phyloP scores from a whole-genome alignment of 2,888 invertebrate genomes.

The Parnassius orleans region DNA sequence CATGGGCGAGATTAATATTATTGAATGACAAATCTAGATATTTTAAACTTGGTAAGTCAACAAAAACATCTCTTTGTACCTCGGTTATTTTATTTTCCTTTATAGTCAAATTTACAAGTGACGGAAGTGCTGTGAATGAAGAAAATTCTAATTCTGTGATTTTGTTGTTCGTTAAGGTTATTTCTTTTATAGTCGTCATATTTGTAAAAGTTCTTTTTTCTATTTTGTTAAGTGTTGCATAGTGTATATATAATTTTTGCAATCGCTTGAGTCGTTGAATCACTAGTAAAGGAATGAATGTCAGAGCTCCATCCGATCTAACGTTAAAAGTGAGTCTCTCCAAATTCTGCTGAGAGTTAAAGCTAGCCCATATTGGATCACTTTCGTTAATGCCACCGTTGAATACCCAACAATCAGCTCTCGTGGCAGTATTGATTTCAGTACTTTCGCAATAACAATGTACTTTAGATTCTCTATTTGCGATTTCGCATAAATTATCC shows the following conservation, averaged over 20 bases:
- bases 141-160: conserved; percentile 85
- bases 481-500: conserved; percentile 82
- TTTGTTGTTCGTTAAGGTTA: conserved; percentile 86
- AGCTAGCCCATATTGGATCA: conserved; percentile 87
- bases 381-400: conserved; percentile 84
- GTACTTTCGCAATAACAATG: conserved; percentile 85
- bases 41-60: conserved; percentile 86
- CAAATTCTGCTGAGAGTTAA: conserved; percentile 85
- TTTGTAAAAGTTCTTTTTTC: conserved; percentile 88
- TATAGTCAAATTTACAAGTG: conserved; percentile 85
- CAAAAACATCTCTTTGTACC: conserved; percentile 87
- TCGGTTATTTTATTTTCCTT: conserved; percentile 89
- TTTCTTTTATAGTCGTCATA: conserved; percentile 84
- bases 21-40: conserved; percentile 93
- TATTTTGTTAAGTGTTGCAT: conserved; percentile 86
- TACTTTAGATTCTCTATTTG: conserved; percentile 78
- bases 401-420: conserved; percentile 90
- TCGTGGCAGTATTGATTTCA: conserved; percentile 80
- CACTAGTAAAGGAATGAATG: conserved; percentile 86
- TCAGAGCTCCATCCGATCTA: conserved; percentile 84
- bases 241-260: conserved; percentile 85
- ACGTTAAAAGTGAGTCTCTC: conserved; percentile 86
- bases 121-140: conserved; percentile 87
- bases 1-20: conserved; percentile 90
- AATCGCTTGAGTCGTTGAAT: conserved; percentile 84